Evolutionary conservation across 2,113 vertebrate species (phyloP), one percentile per base, ranked within the genome.

Genomic region (Herpetotheres cachinnans): DNA sequence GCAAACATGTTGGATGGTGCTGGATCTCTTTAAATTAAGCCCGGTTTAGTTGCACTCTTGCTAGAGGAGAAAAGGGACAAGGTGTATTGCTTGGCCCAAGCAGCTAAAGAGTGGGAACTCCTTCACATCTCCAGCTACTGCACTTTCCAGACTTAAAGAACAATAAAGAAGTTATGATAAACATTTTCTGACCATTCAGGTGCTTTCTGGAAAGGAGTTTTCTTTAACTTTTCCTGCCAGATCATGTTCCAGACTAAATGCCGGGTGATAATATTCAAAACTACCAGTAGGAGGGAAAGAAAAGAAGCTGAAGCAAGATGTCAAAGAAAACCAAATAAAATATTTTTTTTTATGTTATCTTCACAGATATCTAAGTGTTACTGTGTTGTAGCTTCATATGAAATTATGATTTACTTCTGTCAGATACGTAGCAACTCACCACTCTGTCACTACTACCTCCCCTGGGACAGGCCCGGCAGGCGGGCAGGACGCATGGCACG

Each of bases 401-500:
- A 52, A 74, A 44, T 44, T 32, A 26, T 22, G 32, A 36, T 42
- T 32, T 74, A 21, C 9, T 38, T 67, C 36, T 65, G 30, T 50
- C 17, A 36, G 17, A 44, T n/a, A 30, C 27, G 4, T 44, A 74
- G 17, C 21, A 74, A 27, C 25, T 73, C 32, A 25, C 11, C 40
- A n/a, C 17, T 56, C 22, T 67, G 22, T n/a, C 20, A 59, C 46
- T 46, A 21, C 27, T 21, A 29, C 27, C 27, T 29, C 42, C 17
- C 62, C 62, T 30, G 26, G 4, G 27, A 65, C 62, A 65, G 21
- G 58, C 13, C 34, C 3, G 24, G 8, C 58, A 24, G 58, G 58
- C 34, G n/a, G 34, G 15, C 58, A 42, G 38, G 18, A 9, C 3
- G 0, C 27, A 42, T 3, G 27, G 30, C 6, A 42, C 1, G 4